These are phyloP conservation scores for Melipona beecheii DNA, from an alignment of 2,888 invertebrate genomes.

Conservation along the genomic window DNA sequence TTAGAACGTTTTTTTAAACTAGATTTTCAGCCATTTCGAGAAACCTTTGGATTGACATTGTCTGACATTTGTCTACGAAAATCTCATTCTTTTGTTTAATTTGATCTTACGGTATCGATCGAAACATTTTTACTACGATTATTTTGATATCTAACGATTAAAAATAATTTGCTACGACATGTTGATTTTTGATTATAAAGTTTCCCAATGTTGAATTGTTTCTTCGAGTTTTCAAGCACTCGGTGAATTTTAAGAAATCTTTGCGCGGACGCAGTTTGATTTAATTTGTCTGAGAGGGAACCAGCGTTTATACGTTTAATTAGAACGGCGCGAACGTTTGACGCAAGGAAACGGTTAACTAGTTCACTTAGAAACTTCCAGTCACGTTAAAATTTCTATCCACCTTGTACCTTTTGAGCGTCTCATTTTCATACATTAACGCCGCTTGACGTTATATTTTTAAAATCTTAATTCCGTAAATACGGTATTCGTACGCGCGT, in stretches of 20 bases:
- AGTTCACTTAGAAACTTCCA: background rate
- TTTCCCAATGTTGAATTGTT: no score
- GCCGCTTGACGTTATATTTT: background rate
- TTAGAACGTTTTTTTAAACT: background rate
- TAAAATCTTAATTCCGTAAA: background rate
- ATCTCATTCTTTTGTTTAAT: background rate
- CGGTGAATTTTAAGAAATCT: no score
- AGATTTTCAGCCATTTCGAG: background rate
- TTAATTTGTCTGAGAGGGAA: no score
- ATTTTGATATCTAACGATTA: no score
- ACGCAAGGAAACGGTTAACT: background rate
- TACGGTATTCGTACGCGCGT: background rate
- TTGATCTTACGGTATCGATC: no score
- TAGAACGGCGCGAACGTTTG: background rate
- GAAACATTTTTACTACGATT: no score
- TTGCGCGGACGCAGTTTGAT: no score
- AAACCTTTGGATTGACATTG: background rate
- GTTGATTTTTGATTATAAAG: no score
- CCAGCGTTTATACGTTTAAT: background rate
- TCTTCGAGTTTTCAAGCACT: no score
- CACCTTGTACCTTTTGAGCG: background rate
- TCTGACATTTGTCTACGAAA: background rate
- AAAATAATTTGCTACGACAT: no score
- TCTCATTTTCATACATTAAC: background rate
- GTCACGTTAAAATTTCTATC: background rate